These are phyloP conservation scores for Chionoecetes opilio DNA, from an alignment of 1,140 invertebrate species.

Conservation along the genomic window DNA sequence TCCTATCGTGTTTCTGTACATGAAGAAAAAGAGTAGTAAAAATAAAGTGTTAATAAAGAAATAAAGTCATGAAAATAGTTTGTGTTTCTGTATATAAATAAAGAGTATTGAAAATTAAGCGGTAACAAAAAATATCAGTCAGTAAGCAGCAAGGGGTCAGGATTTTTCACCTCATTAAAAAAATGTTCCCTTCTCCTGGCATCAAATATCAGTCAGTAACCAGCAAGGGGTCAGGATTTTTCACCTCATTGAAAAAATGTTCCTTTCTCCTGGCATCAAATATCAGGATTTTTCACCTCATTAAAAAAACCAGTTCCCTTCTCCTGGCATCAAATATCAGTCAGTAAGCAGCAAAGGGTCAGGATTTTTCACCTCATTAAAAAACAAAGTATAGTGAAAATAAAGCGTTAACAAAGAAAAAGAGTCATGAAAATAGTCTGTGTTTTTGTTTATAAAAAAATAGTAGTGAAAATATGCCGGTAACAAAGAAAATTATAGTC, in stretches of 20 bases:
- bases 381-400: neutral
- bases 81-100: neutral
- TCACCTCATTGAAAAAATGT: too few relatives aligned
- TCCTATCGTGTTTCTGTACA: conserved; percentile 35
- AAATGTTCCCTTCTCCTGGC: too few relatives aligned
- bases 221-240: too few relatives aligned
- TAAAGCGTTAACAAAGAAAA: neutral
- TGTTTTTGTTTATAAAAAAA: too few relatives aligned
- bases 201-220: too few relatives aligned
- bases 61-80: neutral
- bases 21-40: neutral
- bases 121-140: neutral
- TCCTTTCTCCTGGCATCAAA: too few relatives aligned
- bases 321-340: too few relatives aligned
- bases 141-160: too few relatives aligned
- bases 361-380: neutral
- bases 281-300: too few relatives aligned
- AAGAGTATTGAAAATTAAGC: neutral
- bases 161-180: too few relatives aligned
- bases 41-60: neutral
- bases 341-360: neutral
- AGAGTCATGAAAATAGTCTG: neutral
- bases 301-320: too few relatives aligned
- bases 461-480: neutral
- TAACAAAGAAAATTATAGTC: neutral